Conservation (phyloP, 37 sponge, comb jelly and placozoan species). For the Chondrosia reniformis region DNA sequence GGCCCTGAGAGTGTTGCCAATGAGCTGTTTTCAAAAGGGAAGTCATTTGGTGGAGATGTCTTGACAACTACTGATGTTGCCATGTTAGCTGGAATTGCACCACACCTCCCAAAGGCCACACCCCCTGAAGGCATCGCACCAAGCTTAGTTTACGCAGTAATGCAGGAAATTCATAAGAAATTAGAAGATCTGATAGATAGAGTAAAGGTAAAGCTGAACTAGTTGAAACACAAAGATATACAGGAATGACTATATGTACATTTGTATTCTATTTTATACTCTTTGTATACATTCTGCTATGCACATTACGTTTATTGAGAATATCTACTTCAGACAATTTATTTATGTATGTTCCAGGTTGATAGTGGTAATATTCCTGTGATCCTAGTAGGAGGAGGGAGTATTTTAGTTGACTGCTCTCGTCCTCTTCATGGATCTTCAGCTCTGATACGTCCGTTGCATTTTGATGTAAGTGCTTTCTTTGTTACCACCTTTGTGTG, state of each 20-base stretch:
- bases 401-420: constrained; percentile 52
- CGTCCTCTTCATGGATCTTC: constrained; percentile 46
- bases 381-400: constrained; percentile 80
- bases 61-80: constrained; percentile 80
- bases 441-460: constrained; percentile 32
- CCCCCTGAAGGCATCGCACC: constrained; percentile 23
- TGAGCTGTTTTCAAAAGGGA: constrained; percentile 28
- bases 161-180: constrained; percentile 47
- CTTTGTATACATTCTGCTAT: too few relatives aligned
- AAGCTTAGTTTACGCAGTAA: constrained; percentile 31
- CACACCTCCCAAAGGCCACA: constrained; percentile 16
- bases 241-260: too few relatives aligned
- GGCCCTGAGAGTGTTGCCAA: constrained; percentile 75
- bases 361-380: constrained; percentile 60
- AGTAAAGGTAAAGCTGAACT: constrained; percentile 83
- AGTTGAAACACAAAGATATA: too few relatives aligned
- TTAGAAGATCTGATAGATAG: constrained; percentile 58
- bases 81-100: constrained; percentile 66
- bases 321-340: neutral
- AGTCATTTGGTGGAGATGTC: constrained; percentile 69
- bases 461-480: constrained; percentile 52
- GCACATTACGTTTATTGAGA: too few relatives aligned
- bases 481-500: neutral
- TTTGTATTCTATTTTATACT: too few relatives aligned
- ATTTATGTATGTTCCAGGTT: constrained; percentile 38